Conservation (phyloP, 2,797 vertebrate genomes). For the Siniperca scherzeri region DNA sequence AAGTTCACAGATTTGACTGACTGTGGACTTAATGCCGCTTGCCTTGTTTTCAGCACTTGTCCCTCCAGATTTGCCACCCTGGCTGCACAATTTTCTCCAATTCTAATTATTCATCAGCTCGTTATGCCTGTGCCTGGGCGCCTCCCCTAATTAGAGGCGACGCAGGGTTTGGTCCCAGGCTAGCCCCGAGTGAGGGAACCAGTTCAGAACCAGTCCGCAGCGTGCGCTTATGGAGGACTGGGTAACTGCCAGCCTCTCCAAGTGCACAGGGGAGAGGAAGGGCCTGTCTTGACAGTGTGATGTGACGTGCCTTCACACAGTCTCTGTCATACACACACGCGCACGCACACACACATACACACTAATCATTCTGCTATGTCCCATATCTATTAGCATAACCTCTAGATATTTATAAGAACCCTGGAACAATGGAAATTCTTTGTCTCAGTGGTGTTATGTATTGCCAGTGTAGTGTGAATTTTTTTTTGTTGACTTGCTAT, state of each 20-base stretch:
- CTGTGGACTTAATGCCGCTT: slow-evolving; percentile 93
- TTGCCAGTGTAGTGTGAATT: slow-evolving; percentile 67
- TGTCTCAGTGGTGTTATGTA: slow-evolving; percentile 63
- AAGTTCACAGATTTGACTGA: slow-evolving; percentile 92
- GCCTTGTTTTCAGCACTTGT: slow-evolving; percentile 97
- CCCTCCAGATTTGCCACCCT: slow-evolving; percentile 94
- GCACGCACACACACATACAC: slow-evolving; percentile 35
- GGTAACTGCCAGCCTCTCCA: slow-evolving; percentile 79
- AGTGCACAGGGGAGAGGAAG: slow-evolving; percentile 62
- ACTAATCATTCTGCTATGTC: slow-evolving; percentile 58
- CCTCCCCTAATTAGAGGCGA: slow-evolving; percentile 87
- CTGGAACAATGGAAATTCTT: slow-evolving; percentile 58
- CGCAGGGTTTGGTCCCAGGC: slow-evolving; percentile 83
- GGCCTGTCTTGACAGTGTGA: slow-evolving; percentile 73
- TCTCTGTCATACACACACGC: slow-evolving; percentile 34
- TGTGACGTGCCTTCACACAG: slow-evolving; percentile 75
- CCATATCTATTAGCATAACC: slow-evolving; percentile 75
- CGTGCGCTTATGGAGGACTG: slow-evolving; percentile 75
- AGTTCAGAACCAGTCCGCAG: slow-evolving; percentile 86
- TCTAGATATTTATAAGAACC: slow-evolving; percentile 72
- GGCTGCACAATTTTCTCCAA: slow-evolving; percentile 90
- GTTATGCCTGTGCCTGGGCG: slow-evolving; percentile 82
- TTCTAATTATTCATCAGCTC: slow-evolving; percentile 93
- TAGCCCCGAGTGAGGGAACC: slow-evolving; percentile 87
- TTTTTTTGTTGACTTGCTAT: slow-evolving; percentile 59